phyloP scores from a whole-genome alignment of 1,140 invertebrate genomes.

The Patella vulgata region DNA sequence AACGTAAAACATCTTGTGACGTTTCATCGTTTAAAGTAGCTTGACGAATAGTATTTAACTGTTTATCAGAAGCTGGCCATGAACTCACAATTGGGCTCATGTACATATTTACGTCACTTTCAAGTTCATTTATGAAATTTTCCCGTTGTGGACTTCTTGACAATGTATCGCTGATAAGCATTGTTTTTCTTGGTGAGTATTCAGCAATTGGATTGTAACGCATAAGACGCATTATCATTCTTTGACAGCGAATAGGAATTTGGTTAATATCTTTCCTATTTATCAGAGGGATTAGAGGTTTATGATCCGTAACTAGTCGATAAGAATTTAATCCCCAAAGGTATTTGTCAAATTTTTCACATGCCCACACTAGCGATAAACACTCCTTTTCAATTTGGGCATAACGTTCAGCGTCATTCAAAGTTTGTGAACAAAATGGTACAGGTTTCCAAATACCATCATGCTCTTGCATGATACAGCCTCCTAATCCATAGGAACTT shows the following conservation, averaged over 20 bases:
- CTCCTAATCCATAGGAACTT: constrained; percentile 34
- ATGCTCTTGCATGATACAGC: constrained; percentile 27
- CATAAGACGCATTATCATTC: constrained; percentile 32
- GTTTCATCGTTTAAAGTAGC: not conserved
- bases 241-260: constrained; percentile 25
- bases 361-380: constrained; percentile 68
- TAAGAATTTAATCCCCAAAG: constrained; percentile 58
- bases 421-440: constrained; percentile 64
- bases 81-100: not conserved
- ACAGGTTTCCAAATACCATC: constrained; percentile 44
- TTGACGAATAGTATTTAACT: not conserved
- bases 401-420: constrained; percentile 64
- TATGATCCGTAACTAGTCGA: constrained; percentile 54
- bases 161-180: constrained; percentile 30
- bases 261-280: constrained; percentile 25
- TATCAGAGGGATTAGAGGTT: constrained; percentile 51
- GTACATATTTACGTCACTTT: not conserved
- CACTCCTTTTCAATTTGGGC: constrained; percentile 71
- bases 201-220: constrained; percentile 17
- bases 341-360: constrained; percentile 70
- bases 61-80: not conserved
- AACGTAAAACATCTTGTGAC: not conserved
- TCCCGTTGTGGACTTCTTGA: constrained; percentile 23
- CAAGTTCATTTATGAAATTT: too few relatives aligned
- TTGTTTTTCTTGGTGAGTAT: constrained; percentile 29